Conservation (phyloP, 2,113 vertebrate genomes). For the Accipiter virgatus region DNA sequence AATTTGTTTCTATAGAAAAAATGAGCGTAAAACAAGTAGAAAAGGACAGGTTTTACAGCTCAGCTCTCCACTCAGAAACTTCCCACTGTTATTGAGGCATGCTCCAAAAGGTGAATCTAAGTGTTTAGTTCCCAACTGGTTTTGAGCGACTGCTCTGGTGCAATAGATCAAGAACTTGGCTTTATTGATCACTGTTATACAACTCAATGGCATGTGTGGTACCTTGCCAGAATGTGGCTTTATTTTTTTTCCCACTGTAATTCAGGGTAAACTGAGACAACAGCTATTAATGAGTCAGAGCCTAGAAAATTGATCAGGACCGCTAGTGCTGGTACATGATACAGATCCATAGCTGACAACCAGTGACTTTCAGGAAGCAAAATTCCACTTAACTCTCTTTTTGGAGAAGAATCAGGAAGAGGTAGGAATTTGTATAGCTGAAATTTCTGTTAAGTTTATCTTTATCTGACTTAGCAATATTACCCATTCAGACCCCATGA, state of each 20-base stretch:
- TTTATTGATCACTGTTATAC: not conserved
- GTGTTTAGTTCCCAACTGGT: not conserved
- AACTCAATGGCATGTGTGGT: not conserved
- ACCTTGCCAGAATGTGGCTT: not conserved
- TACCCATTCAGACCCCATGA: not conserved
- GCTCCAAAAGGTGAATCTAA: not conserved
- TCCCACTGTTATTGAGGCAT: not conserved
- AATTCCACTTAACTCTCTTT: not conserved
- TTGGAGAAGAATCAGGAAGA: not conserved
- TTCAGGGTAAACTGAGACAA: not conserved
- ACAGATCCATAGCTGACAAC: not conserved
- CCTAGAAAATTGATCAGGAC: not conserved
- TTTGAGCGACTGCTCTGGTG: not conserved
- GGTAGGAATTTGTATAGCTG: not conserved
- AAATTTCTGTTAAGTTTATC: not conserved
- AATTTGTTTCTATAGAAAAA: conserved; percentile 5
- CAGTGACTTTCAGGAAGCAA: not conserved
- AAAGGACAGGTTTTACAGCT: not conserved
- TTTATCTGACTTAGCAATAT: not conserved
- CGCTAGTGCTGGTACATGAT: not conserved
- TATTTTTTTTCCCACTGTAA: not conserved
- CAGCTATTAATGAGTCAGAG: not conserved
- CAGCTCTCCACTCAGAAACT: not conserved
- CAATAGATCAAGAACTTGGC: not conserved
- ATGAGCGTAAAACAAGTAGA: not conserved